These are phyloP conservation scores for Puffinus mauretanicus DNA, from an alignment of 2,113 vertebrate species.

Conservation along the genomic window DNA sequence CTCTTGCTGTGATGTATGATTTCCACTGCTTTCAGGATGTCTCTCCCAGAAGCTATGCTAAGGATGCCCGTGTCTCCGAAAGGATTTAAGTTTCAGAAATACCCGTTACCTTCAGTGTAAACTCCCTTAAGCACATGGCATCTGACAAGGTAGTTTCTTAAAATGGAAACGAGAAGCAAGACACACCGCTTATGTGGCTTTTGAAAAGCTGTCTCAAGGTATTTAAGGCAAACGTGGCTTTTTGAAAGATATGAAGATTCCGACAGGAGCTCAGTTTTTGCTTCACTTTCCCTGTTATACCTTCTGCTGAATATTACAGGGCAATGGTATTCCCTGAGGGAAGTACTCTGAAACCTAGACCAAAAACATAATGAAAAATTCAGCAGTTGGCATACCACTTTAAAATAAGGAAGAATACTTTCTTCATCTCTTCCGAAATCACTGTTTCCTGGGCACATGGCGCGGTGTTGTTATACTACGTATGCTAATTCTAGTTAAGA, in stretches of 20 bases:
- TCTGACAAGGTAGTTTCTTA: not conserved
- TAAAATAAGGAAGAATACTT: not conserved
- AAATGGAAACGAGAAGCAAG: not conserved
- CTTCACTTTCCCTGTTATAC: not conserved
- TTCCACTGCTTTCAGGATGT: not conserved
- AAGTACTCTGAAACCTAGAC: not conserved
- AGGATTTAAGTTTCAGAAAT: not conserved
- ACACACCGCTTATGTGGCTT: not conserved
- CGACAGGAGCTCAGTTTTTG: not conserved
- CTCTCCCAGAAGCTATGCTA: not conserved
- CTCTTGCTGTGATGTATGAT: not conserved
- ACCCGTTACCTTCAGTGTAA: not conserved
- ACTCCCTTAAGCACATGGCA: not conserved
- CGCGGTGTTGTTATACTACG: accelerated
- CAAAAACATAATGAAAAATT: conserved; percentile 17
- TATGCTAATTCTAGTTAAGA: not conserved
- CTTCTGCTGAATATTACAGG: not conserved
- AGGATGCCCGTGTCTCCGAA: not conserved
- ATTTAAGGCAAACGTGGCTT: not conserved
- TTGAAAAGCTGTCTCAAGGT: not conserved
- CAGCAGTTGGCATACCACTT: not conserved
- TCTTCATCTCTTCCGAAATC: not conserved
- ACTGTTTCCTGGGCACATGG: not conserved
- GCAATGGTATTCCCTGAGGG: not conserved
- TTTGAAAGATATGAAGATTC: not conserved